Conservation (phyloP, 2,888 invertebrate species). For the Acronicta psi region DNA sequence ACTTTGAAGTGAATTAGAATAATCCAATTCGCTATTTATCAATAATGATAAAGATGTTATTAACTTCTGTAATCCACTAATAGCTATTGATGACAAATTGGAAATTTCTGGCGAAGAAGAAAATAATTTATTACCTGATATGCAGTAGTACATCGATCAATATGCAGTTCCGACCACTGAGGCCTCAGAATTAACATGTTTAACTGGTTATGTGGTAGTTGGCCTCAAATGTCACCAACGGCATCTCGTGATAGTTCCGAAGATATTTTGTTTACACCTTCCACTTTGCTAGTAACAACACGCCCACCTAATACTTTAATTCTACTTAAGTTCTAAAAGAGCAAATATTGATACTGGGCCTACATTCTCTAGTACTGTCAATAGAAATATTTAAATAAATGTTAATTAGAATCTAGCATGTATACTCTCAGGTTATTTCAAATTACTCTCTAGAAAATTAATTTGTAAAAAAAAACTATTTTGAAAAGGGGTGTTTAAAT, state of each 20-base stretch:
- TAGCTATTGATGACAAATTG: too few relatives aligned
- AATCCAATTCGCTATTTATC: too few relatives aligned
- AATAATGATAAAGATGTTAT: too few relatives aligned
- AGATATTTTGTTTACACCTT: slow-evolving; percentile 24
- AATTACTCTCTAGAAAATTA: not conserved
- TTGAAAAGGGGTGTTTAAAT: too few relatives aligned
- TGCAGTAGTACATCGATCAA: slow-evolving; percentile 6
- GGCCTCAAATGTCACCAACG: slow-evolving; percentile 50
- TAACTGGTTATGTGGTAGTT: slow-evolving; percentile 29
- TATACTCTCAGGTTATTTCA: not conserved
- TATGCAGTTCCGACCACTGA: slow-evolving; percentile 24
- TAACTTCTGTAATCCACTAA: too few relatives aligned
- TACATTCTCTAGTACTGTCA: not conserved
- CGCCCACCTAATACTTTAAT: not conserved
- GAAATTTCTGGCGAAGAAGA: not conserved
- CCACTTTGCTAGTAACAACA: not conserved
- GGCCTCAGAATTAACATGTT: slow-evolving; percentile 41
- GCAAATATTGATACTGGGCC: slow-evolving; percentile 10
- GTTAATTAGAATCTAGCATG: not conserved
- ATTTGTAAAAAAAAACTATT: too few relatives aligned
- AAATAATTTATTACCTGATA: not conserved
- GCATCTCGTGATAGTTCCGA: slow-evolving; percentile 34
- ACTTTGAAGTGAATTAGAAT: too few relatives aligned
- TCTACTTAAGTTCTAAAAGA: slow-evolving; percentile 7
- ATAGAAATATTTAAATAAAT: not conserved